Conservation (phyloP, 1,140 invertebrate species). For the Euwallacea fornicatus region DNA sequence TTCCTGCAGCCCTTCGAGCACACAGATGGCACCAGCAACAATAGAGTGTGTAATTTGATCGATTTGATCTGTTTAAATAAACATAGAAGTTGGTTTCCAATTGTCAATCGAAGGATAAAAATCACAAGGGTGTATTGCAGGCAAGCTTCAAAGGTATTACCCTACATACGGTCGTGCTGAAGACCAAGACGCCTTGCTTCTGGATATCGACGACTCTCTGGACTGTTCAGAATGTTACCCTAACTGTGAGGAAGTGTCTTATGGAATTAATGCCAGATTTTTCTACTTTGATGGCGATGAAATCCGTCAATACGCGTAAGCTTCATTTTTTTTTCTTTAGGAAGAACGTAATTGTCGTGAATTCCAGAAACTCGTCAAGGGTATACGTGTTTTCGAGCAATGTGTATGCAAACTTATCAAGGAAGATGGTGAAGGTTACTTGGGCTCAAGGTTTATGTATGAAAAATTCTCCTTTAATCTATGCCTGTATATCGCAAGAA, state of each 20-base stretch:
- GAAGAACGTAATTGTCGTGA: conserved; percentile 1
- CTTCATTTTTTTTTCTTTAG: not conserved
- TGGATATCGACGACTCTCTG: not conserved
- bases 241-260: conserved; percentile 12
- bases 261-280: conserved; percentile 13
- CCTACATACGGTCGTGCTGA: not conserved
- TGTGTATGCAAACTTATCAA: conserved; percentile 41
- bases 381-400: conserved; percentile 51
- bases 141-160: not conserved
- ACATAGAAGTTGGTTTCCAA: conserved; percentile 43
- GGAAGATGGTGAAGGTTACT: conserved; percentile 50
- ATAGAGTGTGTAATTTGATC: conserved; percentile 50
- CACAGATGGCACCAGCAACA: conserved; percentile 3
- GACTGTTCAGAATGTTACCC: not conserved
- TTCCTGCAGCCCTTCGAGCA: conserved; percentile 50
- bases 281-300: not conserved
- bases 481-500: not conserved
- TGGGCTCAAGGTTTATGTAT: conserved; percentile 56
- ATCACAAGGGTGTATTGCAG: not conserved
- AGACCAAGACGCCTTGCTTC: not conserved
- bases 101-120: not conserved
- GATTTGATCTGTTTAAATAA: conserved; percentile 57
- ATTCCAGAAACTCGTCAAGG: conserved; percentile 30
- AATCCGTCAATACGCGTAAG: not conserved
- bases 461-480: conserved; percentile 23